phyloP scores from a whole-genome alignment of 2,113 vertebrate species.

The Desmodus rotundus region DNA sequence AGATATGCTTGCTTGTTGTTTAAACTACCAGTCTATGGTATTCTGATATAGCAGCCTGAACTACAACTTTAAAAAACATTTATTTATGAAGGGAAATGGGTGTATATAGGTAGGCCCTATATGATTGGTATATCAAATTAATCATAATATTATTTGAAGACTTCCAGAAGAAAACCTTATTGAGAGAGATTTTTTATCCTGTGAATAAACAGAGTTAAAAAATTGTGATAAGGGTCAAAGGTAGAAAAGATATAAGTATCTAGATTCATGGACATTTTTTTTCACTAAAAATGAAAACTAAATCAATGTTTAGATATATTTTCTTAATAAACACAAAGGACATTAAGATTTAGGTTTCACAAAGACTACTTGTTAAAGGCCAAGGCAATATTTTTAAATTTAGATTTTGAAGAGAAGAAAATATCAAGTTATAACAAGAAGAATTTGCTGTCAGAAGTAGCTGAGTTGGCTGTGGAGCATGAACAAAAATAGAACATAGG shows the following conservation, averaged over 20 bases:
- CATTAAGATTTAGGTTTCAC: not conserved
- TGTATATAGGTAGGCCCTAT: not conserved
- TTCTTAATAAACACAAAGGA: not conserved
- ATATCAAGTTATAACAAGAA: not conserved
- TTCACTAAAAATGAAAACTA: not conserved
- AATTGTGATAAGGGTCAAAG: not conserved
- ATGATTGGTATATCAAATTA: not conserved
- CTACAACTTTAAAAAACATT: not conserved
- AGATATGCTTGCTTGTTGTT: not conserved
- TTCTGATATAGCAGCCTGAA: not conserved
- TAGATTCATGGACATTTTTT: not conserved
- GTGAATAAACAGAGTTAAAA: not conserved
- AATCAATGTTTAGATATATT: not conserved
- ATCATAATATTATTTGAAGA: not conserved
- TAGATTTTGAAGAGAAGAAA: not conserved
- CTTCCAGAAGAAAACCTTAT: not conserved
- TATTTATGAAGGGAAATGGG: not conserved
- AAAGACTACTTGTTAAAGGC: not conserved
- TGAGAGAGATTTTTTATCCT: not conserved
- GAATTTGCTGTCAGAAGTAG: not conserved
- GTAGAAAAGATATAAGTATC: not conserved
- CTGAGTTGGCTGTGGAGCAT: not conserved
- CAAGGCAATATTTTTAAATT: not conserved
- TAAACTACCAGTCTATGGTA: not conserved
- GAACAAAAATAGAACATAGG: not conserved